phyloP scores from a whole-genome alignment of 2,113 vertebrate genomes.

The Syngnathus typhle region DNA sequence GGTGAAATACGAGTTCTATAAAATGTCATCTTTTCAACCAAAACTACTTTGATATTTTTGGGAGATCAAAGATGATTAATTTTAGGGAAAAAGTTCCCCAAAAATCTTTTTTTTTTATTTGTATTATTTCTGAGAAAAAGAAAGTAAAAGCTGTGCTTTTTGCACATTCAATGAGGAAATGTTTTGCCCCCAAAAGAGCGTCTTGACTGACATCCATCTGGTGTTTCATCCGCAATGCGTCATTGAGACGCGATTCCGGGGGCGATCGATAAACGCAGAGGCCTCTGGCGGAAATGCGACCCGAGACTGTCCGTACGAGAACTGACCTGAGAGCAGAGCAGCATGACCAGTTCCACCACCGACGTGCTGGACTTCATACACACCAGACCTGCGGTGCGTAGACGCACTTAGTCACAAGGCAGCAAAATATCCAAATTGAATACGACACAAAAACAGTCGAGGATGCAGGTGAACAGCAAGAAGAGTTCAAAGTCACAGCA shows the following conservation, averaged over 20 bases:
- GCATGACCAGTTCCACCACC: constrained; percentile 96
- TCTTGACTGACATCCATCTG: constrained; percentile 21
- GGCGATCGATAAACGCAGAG: constrained; percentile 30
- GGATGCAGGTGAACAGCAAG: constrained; percentile 53
- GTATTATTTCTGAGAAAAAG: no score
- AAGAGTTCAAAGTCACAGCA: neutral
- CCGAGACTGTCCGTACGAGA: neutral
- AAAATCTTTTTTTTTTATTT: no score
- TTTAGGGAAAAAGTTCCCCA: neutral
- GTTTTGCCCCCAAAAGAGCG: neutral
- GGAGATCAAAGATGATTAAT: neutral
- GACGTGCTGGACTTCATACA: constrained; percentile 99
- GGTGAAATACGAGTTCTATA: no score
- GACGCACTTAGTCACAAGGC: constrained; percentile 29
- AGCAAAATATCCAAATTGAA: constrained; percentile 27
- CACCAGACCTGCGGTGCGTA: constrained; percentile 80
- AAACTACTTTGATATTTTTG: neutral
- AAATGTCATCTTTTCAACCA: neutral
- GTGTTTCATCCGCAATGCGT: constrained; percentile 50
- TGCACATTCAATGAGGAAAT: no score
- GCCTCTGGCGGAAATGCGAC: neutral
- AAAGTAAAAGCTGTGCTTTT: neutral
- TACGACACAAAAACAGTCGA: constrained; percentile 46
- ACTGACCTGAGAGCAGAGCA: constrained; percentile 94
- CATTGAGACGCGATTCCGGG: neutral